Conservation (phyloP, 2,888 invertebrate genomes). For the Dryococelus australis region DNA sequence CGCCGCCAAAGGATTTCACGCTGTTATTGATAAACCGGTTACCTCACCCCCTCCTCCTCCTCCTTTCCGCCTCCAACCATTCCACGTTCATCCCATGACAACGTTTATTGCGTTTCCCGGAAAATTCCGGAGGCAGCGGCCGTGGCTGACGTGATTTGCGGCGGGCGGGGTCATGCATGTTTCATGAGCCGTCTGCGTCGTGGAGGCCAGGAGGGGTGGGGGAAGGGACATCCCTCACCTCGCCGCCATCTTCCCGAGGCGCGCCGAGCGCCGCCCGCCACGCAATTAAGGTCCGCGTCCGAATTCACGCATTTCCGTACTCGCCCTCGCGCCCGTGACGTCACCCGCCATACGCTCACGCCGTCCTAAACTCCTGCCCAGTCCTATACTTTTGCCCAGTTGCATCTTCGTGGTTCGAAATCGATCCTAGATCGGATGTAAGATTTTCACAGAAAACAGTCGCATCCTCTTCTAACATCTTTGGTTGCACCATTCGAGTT, state of each 20-base stretch:
- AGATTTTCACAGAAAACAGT: no score
- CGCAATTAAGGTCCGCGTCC: no score
- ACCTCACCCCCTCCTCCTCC: neutral
- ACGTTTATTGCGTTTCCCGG: slow-evolving; percentile 29
- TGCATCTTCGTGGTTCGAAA: no score
- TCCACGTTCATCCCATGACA: neutral
- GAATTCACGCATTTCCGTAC: no score
- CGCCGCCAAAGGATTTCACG: slow-evolving; percentile 20
- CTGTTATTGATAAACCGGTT: slow-evolving; percentile 21
- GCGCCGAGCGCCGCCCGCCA: neutral
- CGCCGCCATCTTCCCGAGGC: neutral
- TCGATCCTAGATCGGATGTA: no score
- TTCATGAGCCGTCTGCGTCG: slow-evolving; percentile 39
- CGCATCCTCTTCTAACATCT: no score
- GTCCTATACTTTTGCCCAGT: no score
- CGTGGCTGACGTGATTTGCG: slow-evolving; percentile 42
- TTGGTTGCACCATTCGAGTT: no score
- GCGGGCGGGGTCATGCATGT: slow-evolving; percentile 41
- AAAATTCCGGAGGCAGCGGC: slow-evolving; percentile 25
- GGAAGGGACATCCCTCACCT: neutral
- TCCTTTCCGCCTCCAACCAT: neutral
- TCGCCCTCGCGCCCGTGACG: no score
- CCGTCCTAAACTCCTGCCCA: no score
- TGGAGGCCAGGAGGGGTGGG: slow-evolving; percentile 29
- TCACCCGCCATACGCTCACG: no score